Evolutionary conservation across 2,113 vertebrate genomes (phyloP), one percentile per base, ranked within the genome.

Genomic region (Gobiocypris rarus): DNA sequence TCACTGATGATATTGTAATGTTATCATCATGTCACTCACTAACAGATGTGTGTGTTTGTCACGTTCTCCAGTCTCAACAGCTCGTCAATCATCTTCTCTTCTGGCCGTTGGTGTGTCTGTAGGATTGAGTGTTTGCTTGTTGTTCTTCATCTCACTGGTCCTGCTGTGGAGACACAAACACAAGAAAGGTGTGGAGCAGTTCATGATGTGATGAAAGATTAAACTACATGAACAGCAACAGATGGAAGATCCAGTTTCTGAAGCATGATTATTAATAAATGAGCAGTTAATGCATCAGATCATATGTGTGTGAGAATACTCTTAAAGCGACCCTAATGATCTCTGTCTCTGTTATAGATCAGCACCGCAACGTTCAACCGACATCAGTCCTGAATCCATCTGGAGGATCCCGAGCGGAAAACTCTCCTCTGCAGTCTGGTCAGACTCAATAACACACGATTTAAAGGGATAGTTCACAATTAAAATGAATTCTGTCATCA

Each of bases 131-230:
- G n/a, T n/a, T n/a, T n/a, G n/a, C n/a, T n/a, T n/a, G n/a, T n/a
- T n/a, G n/a, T n/a, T n/a, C n/a, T n/a, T n/a, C n/a, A n/a, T n/a
- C n/a, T n/a, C n/a, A n/a, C n/a, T n/a, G n/a, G n/a, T n/a, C n/a
- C n/a, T n/a, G n/a, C n/a, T n/a, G n/a, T n/a, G n/a, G n/a, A n/a
- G n/a, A n/a, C n/a, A n/a, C n/a, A n/a, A n/a, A n/a, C n/a, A n/a
- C n/a, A n/a, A n/a, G n/a, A n/a, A 86, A 43, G 81, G 90, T 69
- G 8, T 22, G 31, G 17, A 69, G 7, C 15, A 38, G 17, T 69
- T 41, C 34, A 4, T 34, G 1, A 43, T 7, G 34, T 10, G 22
- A 5, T 24, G 9, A 31, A 31, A 52, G 8, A 67, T 34, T 67
- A 67, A 67, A 9, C 17, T 15, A 9, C 31, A 8, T 67, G 15